A percentile compares a stretch with the other conserved stretches of the same genome.
Evolutionary conservation across 1,140 invertebrate species (phyloP).

Genomic region (Myzus persicae): DNA sequence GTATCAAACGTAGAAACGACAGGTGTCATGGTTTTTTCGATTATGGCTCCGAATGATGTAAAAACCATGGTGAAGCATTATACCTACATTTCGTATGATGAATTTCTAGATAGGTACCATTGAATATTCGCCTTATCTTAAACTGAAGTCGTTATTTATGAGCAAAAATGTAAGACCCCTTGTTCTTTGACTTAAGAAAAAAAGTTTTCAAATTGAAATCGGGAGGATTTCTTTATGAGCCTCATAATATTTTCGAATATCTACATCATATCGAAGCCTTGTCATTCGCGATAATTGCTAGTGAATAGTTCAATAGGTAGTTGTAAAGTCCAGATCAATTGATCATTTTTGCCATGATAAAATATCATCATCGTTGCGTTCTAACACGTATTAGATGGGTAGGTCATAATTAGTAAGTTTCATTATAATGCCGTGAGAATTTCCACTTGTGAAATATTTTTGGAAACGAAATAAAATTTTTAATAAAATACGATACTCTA

Average conservation of each 20-base stretch:
- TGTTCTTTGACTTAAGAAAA: neutral
- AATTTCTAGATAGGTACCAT: neutral
- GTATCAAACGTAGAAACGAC: too few relatives aligned
- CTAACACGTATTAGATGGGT: neutral
- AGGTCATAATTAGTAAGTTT: neutral
- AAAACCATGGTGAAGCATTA: neutral
- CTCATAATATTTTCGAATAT: neutral
- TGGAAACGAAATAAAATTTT: neutral
- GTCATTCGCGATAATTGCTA: neutral
- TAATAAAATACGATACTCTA: neutral
- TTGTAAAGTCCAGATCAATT: neutral
- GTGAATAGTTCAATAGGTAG: neutral
- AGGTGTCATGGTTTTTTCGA: neutral
- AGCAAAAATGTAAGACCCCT: neutral
- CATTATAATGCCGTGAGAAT: neutral
- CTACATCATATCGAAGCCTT: neutral
- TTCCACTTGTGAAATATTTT: neutral
- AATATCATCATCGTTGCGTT: neutral
- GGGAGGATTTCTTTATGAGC: neutral
- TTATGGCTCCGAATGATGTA: neutral
- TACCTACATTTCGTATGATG: neutral
- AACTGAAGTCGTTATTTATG: neutral
- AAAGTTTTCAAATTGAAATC: neutral
- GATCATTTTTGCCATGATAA: neutral
- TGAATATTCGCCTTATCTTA: neutral